Evolutionary conservation across 2,797 vertebrate genomes (phyloP).

Genomic region (Alcedo atthis): DNA sequence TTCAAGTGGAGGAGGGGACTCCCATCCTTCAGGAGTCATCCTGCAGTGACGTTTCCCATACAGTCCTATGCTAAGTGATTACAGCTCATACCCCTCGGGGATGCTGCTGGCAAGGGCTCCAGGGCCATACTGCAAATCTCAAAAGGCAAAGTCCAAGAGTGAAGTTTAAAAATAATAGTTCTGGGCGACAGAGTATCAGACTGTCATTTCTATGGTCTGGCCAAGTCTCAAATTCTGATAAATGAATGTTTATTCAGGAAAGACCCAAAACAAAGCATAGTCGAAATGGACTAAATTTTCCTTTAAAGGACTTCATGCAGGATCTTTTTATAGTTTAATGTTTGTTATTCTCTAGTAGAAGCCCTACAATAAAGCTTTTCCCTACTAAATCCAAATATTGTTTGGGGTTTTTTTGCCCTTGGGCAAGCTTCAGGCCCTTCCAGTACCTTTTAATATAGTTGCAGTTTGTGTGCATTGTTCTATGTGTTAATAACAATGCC

Average conservation of each 20-base stretch:
- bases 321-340: slow-evolving; percentile 44
- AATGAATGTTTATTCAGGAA: slow-evolving; percentile 60
- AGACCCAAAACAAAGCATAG: slow-evolving; percentile 53
- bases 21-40: not conserved
- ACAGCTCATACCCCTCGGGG: not conserved
- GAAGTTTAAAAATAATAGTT: slow-evolving; percentile 42
- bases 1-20: not conserved
- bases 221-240: slow-evolving; percentile 32
- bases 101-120: accelerated
- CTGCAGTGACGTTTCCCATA: not conserved
- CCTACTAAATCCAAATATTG: not conserved
- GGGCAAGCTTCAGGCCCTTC: not conserved
- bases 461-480: not conserved
- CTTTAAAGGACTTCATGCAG: slow-evolving; percentile 26
- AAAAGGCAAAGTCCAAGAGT: not conserved
- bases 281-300: slow-evolving; percentile 21
- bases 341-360: slow-evolving; percentile 44
- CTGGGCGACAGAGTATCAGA: not conserved
- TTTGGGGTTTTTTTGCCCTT: not conserved
- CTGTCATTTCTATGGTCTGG: slow-evolving; percentile 25
- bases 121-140: not conserved
- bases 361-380: slow-evolving; percentile 19
- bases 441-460: not conserved
- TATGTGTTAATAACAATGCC: not conserved
- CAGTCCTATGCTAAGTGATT: not conserved